Base-by-base conservation (phyloP, 2,113 vertebrate species). In the Astur gentilis region DNA sequence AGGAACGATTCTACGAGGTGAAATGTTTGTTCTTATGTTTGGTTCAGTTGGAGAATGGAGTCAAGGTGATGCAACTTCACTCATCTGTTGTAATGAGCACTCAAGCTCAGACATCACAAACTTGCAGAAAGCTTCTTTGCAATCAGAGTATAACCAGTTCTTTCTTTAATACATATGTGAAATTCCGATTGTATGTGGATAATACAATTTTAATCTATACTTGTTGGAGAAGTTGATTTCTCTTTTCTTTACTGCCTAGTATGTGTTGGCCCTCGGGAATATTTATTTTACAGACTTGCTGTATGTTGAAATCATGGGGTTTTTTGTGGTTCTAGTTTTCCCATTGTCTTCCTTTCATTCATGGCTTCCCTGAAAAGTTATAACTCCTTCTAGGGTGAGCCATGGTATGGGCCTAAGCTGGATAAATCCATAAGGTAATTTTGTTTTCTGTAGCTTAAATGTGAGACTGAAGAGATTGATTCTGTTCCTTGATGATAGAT, bases 1-100 rank as follows among this genome's bases (percentile, higher is more conserved):
- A 42, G 45, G 40, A 89, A 27, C 1, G 50, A 36, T 49, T 54
- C 26, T 79, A 11, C 0, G 0, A 61, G 5, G 5, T 8, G 12
- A 81, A 84, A 84, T 19, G 1, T 61, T 66, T 2, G 0, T 19
- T 94, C 7, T 6, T 79, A 2, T 50, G 27, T 65, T 66, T 80
- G 22, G 5, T 52, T 70, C 50, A 70, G 0, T 5, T 58, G 52
- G 17, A 58, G 13, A 81, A 70, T 8, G 8, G 13, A 84, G 40
- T 31, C 4, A 26, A 55, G 21, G 17, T 75, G n/a, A 23, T 78
- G 14, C 1, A 1, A 38, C 47, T 83, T 77, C 26, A 55, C 22
- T 86, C 9, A 5, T 16, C n/a, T 82, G 7, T 57, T 71, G 44
- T 29, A 13, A 6, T 7, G 44, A 67, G 8, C 13, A 13, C 11